Base-by-base conservation (phyloP, 2,888 invertebrate genomes). In the Chymomyza amoena region DNA sequence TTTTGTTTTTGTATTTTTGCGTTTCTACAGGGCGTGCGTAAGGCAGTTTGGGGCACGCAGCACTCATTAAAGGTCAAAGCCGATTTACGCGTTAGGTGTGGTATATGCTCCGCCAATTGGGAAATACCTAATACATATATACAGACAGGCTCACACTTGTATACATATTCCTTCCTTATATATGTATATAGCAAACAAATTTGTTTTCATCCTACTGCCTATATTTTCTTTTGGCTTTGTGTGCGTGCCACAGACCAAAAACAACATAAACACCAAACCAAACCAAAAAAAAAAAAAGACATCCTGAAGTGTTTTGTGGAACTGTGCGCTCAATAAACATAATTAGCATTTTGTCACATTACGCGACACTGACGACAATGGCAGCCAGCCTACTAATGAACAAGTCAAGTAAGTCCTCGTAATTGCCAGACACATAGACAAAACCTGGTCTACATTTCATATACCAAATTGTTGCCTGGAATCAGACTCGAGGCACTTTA, bases 341-440 rank as follows among this genome's bases (percentile, higher is more conserved):
- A 84, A 87, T 84, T 87, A 84, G 75, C 87, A 84, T 87, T 87
- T 82, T 77, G 80, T 65, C 87, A 87, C 86, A 83, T 73, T 76
- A 84, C 82, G 80, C 78, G 84, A 80, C 73, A 45, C 39, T 45
- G 39, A 45, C 39, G 39, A 45, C 39, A 45, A 45, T 45, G 39
- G 7, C 32, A 32, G 32, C 61, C 68, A 64, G 67, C 57, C 54
- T 18, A 73, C 84, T 83, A 83, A 83, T 83, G 87, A 83, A 62
- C 36, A 62, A 52, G 50, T 10, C 15, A n/a, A 1, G 13, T 32
- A 9, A 52, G 20, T 16, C 57, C 54, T 7, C 32, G 28, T 15
- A 64, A 68, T 68, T 62, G 57, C 64, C 39, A 70, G 65, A 62
- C 62, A 51, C n/a, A 62, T 15, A 15, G 51, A 5, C n/a, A n/a